Base-by-base conservation (phyloP, 2,113 vertebrate species). In the Prolemur simus region DNA sequence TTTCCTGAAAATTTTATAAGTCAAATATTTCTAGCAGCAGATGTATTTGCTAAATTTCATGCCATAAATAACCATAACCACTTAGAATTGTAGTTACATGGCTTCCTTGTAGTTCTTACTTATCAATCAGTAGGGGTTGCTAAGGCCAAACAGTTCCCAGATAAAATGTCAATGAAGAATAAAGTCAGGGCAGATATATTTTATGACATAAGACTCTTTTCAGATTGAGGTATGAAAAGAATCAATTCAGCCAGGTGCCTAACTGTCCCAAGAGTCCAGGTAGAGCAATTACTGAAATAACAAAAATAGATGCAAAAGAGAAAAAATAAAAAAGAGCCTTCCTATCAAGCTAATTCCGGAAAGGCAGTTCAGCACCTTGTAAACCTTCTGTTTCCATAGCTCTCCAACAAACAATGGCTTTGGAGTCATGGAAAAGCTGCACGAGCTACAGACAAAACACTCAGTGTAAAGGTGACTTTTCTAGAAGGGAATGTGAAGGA, bases 231-330 rank as follows among this genome's bases (percentile, higher is more conserved):
- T 94, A 58, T 97, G 91, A 96, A 96, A 94, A 93, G 78, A 68
- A 94, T 97, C 78, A 60, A 39, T 95, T 95, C 64, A 89, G n/a
- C 94, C 89, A 96, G 88, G 95, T 94, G 68, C 54, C 27, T 76
- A 71, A 54, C n/a, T 93, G 56, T 81, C 89, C 78, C 94, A 80
- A 69, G 93, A 73, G 93, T 45, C 88, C 58, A 91, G 25, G 74
- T 63, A 93, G 73, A 95, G 85, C 68, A 96, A 96, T 95, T 93
- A 94, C 58, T 71, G 91, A 97, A 97, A 58, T 93, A 94, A 95
- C 95, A 96, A 96, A 95, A 91, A 83, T 81, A 56, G 45, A 93
- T 87, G 49, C 91, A 96, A 95, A 96, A 71, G 20, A 63, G 37
- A 85, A 80, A 69, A 96, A 76, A 88, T n/a, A 2, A 82, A 92